Conservation (phyloP, 1,140 invertebrate species). For the Philotrypesis tridentata region DNA sequence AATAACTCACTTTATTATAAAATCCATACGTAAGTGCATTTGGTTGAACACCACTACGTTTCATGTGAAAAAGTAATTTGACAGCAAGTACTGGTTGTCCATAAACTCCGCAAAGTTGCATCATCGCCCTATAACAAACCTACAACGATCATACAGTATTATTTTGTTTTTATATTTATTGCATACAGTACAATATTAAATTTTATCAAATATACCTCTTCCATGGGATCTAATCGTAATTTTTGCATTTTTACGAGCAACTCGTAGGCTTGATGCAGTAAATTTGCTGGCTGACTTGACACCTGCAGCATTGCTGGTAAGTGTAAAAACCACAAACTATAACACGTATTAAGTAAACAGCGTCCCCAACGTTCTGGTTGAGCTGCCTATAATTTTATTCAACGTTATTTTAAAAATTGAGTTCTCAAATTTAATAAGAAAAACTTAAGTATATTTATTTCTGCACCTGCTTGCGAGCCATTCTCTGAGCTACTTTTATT, state of each 20-base stretch:
- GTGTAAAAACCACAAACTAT: conserved; percentile 98
- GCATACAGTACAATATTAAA: background rate
- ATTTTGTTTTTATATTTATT: background rate
- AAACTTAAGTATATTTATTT: background rate
- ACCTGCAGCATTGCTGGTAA: conserved; percentile 77
- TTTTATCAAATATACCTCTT: conserved; percentile 81
- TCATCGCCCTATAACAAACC: conserved; percentile 98
- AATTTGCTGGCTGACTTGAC: conserved; percentile 80
- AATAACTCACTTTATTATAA: conserved; percentile 69
- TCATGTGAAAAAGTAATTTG: conserved; percentile 96
- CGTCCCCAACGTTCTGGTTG: conserved; percentile 92
- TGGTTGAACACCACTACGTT: conserved; percentile 92
- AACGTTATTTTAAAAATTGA: background rate
- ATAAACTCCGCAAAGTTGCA: conserved; percentile 97
- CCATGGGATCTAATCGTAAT: conserved; percentile 82
- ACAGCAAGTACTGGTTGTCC: conserved; percentile 95
- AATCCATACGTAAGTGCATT: conserved; percentile 98
- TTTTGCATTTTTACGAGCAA: conserved; percentile 90
- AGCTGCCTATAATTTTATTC: conserved; percentile 62
- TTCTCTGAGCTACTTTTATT: conserved; percentile 91
- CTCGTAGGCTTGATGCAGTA: conserved; percentile 89
- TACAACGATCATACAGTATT: conserved; percentile 61
- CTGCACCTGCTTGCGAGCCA: conserved; percentile 82
- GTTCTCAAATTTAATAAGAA: no score
- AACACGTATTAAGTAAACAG: conserved; percentile 89